phyloP scores from a whole-genome alignment of 2,113 vertebrate species.

The Mus pahari region DNA sequence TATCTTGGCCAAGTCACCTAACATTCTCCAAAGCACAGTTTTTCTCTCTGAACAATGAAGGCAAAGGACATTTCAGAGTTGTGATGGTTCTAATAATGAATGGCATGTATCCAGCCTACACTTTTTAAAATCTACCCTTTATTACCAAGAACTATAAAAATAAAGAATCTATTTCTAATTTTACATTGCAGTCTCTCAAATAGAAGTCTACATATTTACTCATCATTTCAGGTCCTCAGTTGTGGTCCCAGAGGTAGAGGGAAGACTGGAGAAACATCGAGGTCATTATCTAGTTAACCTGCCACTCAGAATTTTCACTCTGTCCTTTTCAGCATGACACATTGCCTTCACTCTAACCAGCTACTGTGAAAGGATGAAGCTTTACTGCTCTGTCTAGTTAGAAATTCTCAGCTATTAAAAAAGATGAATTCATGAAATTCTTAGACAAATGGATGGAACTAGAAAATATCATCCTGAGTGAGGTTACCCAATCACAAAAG shows the following conservation, averaged over 20 bases:
- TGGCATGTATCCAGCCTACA: not conserved
- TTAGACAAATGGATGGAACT: too few species aligned
- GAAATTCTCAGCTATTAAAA: not conserved
- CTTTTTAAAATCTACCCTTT: not conserved
- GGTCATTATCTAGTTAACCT: not conserved
- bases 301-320: not conserved
- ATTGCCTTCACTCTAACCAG: not conserved
- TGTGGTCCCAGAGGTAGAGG: not conserved
- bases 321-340: not conserved
- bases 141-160: not conserved
- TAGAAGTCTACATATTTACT: not conserved
- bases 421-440: too few species aligned
- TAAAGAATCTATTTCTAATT: not conserved
- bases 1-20: not conserved
- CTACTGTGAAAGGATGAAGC: not conserved
- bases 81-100: not conserved
- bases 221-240: not conserved
- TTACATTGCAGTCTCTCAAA: conserved; percentile 6
- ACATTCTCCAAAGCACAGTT: not conserved
- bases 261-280: not conserved
- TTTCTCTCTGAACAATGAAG: not conserved
- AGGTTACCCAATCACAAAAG: too few species aligned
- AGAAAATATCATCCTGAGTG: too few species aligned
- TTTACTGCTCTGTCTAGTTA: not conserved
- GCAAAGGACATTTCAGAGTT: not conserved